Evolutionary conservation across 1,140 invertebrate species (phyloP).

Genomic region (Heliothis subflexa): DNA sequence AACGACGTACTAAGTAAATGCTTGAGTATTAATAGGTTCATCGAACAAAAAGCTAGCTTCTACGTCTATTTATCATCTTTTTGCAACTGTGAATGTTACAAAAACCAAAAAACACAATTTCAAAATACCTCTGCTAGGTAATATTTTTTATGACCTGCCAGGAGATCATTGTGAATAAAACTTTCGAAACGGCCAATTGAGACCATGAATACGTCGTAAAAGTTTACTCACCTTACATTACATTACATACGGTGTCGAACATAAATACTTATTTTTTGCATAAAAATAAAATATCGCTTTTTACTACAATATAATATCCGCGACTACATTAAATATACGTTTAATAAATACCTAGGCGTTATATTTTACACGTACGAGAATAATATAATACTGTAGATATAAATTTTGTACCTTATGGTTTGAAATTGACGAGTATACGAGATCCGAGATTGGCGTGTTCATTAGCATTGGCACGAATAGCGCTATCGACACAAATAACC

Average conservation of each 20-base stretch:
- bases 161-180: slow-evolving; percentile 40
- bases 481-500: slow-evolving; percentile 63
- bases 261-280: slow-evolving; percentile 7
- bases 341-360: slow-evolving; percentile 52
- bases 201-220: slow-evolving; percentile 70
- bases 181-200: slow-evolving; percentile 57
- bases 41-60: too few species aligned
- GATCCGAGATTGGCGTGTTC: slow-evolving; percentile 70
- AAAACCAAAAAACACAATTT: background rate
- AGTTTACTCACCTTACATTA: slow-evolving; percentile 63
- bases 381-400: slow-evolving; percentile 47
- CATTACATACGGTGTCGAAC: slow-evolving; percentile 51
- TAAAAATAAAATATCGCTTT: slow-evolving; percentile 26
- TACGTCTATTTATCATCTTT: background rate
- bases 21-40: too few species aligned
- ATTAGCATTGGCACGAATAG: slow-evolving; percentile 79
- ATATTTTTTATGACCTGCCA: background rate
- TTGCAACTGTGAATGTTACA: background rate
- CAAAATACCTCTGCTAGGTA: slow-evolving; percentile 11
- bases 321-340: slow-evolving; percentile 47
- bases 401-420: slow-evolving; percentile 50
- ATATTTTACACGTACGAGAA: slow-evolving; percentile 53
- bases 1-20: too few species aligned
- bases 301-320: background rate
- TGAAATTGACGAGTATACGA: slow-evolving; percentile 67